Base-by-base conservation (phyloP, 2,797 vertebrate species). In the Fratercula arctica region DNA sequence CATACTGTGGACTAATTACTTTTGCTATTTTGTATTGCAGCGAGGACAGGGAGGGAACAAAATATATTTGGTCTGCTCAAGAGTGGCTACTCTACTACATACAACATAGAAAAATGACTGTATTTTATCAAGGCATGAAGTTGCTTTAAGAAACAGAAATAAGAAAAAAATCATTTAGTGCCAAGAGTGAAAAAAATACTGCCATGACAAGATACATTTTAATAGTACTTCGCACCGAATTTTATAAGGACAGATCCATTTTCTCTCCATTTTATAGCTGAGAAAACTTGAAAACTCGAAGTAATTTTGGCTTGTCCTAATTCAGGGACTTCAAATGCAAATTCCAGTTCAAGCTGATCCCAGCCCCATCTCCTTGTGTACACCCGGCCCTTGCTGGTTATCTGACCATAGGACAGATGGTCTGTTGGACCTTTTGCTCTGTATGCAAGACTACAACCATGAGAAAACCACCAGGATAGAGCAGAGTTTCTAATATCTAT, bases 1-100 rank as follows among this genome's bases (percentile, higher is more conserved):
- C 95, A 95, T 93, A 93, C 67, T 23, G 51, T 53, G 87, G 91
- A 48, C 89, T 97, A 98, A 97, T 97, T 97, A 94, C 90, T 97
- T 97, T 84, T 96, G 85, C 87, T 95, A 74, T 97, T 94, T 93
- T 70, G 56, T 87, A 64, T 56, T 91, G 67, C 85, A 74, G 69
- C n/a, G 94, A 97, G 91, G 94, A 96, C 94, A 97, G 85, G 80
- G 72, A 96, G 35, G 68, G 89, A 97, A 95, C 79, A 92, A 97
- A 88, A 95, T 95, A 84, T 85, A 93, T 93, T 96, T 70, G 50
- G 63, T 96, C 88, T 96, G 93, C 94, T 95, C 54, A 91, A 92
- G 69, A 91, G 89, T 87, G 79, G 82, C 94, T 97, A 96, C 93
- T 97, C 77, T 66, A 78, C 74, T 60, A 79, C 31, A 45, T 73